phyloP scores from a whole-genome alignment of 2,113 vertebrate species.

The Chaetops frenatus region DNA sequence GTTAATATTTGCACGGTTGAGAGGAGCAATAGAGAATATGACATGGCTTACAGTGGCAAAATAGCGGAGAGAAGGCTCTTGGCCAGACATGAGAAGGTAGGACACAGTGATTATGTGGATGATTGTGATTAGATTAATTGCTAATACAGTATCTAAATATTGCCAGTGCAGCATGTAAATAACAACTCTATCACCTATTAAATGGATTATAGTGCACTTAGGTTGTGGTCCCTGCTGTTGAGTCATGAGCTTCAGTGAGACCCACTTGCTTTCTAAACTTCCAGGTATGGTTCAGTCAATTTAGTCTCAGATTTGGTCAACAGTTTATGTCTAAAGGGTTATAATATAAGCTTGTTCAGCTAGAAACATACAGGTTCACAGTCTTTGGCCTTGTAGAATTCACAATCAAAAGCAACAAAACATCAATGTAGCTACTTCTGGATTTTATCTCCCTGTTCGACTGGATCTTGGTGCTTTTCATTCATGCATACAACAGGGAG shows the following conservation, averaged over 20 bases:
- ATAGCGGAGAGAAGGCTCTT: not conserved
- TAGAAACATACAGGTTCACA: not conserved
- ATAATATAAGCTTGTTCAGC: not conserved
- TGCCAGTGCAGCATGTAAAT: not conserved
- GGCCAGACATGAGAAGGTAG: fast-evolving
- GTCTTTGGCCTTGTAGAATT: not conserved
- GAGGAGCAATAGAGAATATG: not conserved
- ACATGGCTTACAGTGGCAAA: not conserved
- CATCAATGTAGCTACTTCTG: not conserved
- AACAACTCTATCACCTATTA: not conserved
- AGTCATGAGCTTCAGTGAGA: not conserved
- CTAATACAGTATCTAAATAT: not conserved
- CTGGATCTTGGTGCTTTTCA: not conserved
- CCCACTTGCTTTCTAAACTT: not conserved
- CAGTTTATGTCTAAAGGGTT: not conserved
- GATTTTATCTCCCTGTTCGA: not conserved
- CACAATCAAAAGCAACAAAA: not conserved
- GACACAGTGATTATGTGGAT: not conserved
- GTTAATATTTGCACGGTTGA: not conserved
- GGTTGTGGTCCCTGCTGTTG: not conserved
- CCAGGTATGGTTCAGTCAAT: not conserved
- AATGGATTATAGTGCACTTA: not conserved
- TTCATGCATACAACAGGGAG: not conserved
- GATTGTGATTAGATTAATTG: not conserved
- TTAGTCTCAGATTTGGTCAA: not conserved